phyloP scores from a whole-genome alignment of 2,888 invertebrate genomes.

The Pollenia labialis region DNA sequence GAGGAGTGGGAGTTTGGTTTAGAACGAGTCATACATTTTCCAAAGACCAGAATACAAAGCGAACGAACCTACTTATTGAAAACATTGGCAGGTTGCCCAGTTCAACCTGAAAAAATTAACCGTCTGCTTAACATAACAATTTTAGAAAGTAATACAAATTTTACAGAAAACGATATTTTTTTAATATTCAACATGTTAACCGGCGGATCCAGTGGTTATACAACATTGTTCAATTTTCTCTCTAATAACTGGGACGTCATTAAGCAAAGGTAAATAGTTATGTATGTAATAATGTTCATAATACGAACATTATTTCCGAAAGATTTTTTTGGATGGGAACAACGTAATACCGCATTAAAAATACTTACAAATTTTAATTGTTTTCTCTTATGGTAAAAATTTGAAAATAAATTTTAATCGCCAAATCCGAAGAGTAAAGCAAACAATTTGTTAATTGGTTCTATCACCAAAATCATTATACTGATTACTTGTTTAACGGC shows the following conservation, averaged over 20 bases:
- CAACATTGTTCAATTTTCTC: conserved; percentile 89
- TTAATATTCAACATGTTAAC: conserved; percentile 90
- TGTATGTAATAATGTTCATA: neutral
- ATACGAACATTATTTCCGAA: no score
- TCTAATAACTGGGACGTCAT: conserved; percentile 89
- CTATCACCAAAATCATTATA: no score
- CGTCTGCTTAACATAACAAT: conserved; percentile 88
- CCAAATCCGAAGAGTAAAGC: no score
- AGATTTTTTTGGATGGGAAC: no score
- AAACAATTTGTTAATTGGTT: no score
- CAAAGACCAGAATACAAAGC: conserved; percentile 88
- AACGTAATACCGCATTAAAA: no score
- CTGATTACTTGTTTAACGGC: no score
- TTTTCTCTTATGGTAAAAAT: no score
- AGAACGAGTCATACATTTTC: conserved; percentile 90
- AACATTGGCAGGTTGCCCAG: conserved; percentile 91
- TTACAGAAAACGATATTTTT: conserved; percentile 90
- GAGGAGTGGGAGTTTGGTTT: conserved; percentile 94
- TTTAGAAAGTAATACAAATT: conserved; percentile 88
- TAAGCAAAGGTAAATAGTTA: conserved; percentile 86
- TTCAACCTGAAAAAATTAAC: conserved; percentile 89
- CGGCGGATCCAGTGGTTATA: conserved; percentile 89
- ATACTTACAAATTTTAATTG: no score
- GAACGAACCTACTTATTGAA: conserved; percentile 91
- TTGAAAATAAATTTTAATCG: no score